Evolutionary conservation across 2,113 vertebrate genomes (phyloP).

Genomic region (Malurus elegans): DNA sequence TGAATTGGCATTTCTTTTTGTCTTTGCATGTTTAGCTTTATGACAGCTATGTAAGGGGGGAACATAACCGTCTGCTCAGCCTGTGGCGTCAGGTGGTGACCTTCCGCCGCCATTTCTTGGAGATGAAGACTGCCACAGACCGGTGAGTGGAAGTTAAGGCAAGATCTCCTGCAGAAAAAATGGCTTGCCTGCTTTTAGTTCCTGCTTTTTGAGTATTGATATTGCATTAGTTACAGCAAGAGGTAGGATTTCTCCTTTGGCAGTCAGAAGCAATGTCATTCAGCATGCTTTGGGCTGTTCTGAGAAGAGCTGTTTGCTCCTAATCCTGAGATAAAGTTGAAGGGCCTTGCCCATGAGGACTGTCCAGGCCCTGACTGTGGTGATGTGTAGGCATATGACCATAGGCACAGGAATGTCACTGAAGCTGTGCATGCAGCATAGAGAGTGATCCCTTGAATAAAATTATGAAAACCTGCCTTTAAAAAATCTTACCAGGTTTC

Average conservation of each 20-base stretch:
- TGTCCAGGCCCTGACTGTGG: neutral
- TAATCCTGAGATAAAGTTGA: neutral
- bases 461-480: neutral
- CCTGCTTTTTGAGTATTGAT: neutral
- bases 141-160: constrained; percentile 71
- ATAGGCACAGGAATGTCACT: neutral
- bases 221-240: neutral
- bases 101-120: constrained; percentile 80
- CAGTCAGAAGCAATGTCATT: neutral
- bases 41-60: constrained; percentile 67
- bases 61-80: constrained; percentile 74
- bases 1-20: neutral
- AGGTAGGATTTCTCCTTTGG: neutral
- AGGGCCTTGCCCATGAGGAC: neutral
- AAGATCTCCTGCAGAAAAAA: neutral
- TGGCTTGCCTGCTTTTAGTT: neutral
- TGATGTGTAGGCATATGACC: neutral
- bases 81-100: constrained; percentile 83
- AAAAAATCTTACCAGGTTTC: neutral
- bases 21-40: constrained; percentile 70
- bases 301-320: neutral
- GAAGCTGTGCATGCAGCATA: neutral
- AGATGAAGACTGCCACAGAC: constrained; percentile 86
- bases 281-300: neutral
- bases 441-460: neutral